Percentiles rank a stretch among this genome's conserved stretches.
phyloP scores from a whole-genome alignment of 2,888 invertebrate genomes.

The Creontiades dilutus region DNA sequence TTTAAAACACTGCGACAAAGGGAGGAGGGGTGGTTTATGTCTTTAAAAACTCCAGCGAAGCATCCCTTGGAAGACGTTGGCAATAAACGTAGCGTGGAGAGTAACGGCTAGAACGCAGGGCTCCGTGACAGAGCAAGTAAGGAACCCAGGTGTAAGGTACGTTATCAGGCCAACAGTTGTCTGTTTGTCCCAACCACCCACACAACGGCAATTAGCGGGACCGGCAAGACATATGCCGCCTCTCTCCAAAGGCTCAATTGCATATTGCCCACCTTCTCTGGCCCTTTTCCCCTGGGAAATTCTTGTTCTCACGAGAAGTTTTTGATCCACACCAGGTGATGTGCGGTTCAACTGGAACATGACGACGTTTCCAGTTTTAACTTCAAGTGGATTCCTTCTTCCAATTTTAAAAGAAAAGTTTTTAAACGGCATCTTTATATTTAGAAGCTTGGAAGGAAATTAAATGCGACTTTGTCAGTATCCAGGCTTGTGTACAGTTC shows the following conservation, averaged over 20 bases:
- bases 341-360: not conserved
- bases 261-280: not conserved
- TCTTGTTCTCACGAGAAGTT: conserved; percentile 14
- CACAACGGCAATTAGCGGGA: conserved; percentile 60
- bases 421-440: too few relatives aligned
- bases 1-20: not conserved
- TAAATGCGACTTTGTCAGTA: too few relatives aligned
- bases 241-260: not conserved
- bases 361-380: not conserved
- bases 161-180: conserved; percentile 68
- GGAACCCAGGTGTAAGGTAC: conserved; percentile 67
- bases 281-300: conserved; percentile 36
- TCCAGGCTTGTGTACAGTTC: too few relatives aligned
- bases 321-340: not conserved
- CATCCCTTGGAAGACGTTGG: conserved; percentile 60
- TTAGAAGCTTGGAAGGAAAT: too few relatives aligned
- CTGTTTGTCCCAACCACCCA: conserved; percentile 60
- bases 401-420: too few relatives aligned
- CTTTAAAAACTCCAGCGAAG: conserved; percentile 63
- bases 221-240: conserved; percentile 56
- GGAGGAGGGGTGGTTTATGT: conserved; percentile 63
- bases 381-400: too few relatives aligned
- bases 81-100: conserved; percentile 34
- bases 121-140: conserved; percentile 66
- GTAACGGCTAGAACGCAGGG: conserved; percentile 59